A percentile compares a stretch with the other conserved stretches of the same genome.
Conservation (phyloP, 2,797 vertebrate genomes). For the Remorina albescens region DNA sequence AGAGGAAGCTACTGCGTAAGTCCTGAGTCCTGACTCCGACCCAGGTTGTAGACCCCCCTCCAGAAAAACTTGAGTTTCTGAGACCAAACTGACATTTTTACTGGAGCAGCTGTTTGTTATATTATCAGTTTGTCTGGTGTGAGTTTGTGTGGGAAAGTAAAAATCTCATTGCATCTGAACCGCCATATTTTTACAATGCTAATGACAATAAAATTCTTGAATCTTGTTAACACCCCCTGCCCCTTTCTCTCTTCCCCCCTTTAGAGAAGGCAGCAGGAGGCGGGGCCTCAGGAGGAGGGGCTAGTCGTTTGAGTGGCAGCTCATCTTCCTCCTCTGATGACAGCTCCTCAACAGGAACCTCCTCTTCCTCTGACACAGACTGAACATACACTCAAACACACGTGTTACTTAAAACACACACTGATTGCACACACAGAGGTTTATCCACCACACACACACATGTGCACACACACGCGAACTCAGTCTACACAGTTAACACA, state of each 20-base stretch:
- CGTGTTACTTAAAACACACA: constrained; percentile 13
- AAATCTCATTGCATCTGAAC: too few species aligned
- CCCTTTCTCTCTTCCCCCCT: constrained; percentile 1
- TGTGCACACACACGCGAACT: constrained; percentile 12
- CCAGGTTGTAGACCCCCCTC: too few species aligned
- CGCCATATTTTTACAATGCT: too few species aligned
- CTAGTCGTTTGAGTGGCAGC: constrained; percentile 95
- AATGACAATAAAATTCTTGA: too few species aligned
- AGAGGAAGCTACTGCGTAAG: constrained; percentile 95
- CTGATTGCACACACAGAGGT: constrained; percentile 35
- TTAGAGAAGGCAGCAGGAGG: constrained; percentile 91
- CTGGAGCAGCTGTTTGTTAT: too few species aligned
- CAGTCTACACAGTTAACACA: constrained; percentile 15
- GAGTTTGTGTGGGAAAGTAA: too few species aligned
- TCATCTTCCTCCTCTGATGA: constrained; percentile 94
- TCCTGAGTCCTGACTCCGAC: too few species aligned
- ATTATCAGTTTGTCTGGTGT: too few species aligned
- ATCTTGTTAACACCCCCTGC: constrained; percentile 1
- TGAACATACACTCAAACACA: constrained; percentile 76
- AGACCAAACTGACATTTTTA: too few species aligned
- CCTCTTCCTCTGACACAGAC: constrained; percentile 97
- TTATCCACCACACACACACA: constrained; percentile 35
- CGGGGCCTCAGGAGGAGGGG: constrained; percentile 88
- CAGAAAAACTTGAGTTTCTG: too few species aligned
- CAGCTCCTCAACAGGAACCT: constrained; percentile 97